Conservation (phyloP, 2,113 vertebrate species). For the Thunnus thynnus region DNA sequence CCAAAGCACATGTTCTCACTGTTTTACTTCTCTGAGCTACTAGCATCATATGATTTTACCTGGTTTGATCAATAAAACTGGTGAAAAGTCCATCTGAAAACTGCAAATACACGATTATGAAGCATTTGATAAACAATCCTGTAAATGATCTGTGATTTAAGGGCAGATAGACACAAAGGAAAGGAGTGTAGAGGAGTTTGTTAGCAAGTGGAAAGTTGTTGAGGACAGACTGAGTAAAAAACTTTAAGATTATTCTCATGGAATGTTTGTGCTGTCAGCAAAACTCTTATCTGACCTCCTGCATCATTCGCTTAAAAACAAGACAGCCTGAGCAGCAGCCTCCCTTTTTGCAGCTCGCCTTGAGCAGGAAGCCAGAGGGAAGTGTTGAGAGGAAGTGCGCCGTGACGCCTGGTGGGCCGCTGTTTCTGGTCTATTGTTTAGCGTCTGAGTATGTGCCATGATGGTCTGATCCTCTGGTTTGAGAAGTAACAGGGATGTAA, state of each 20-base stretch:
- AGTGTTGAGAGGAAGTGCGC: constrained; percentile 82
- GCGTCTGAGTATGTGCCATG: background rate
- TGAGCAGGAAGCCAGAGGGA: constrained; percentile 78
- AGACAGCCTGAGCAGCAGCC: background rate
- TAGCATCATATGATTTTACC: background rate
- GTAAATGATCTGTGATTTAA: background rate
- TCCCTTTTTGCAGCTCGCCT: constrained; percentile 19
- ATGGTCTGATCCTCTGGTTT: background rate
- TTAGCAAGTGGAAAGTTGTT: background rate
- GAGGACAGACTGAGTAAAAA: background rate
- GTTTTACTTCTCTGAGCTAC: background rate
- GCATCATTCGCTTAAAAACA: constrained; percentile 20
- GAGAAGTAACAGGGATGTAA: constrained; percentile 1
- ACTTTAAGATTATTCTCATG: background rate
- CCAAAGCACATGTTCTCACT: background rate
- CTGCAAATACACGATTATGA: background rate
- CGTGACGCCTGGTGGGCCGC: constrained; percentile 57
- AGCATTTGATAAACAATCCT: background rate
- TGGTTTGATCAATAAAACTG: background rate
- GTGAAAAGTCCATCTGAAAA: background rate
- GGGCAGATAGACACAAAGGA: background rate
- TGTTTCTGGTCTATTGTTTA: constrained; percentile 80
- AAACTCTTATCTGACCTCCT: constrained; percentile 6
- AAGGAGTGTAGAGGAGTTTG: background rate
- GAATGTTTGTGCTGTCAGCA: background rate